Evolutionary conservation across 2,113 vertebrate species (phyloP), one percentile per base, ranked within the genome.

Genomic region (Columba livia): DNA sequence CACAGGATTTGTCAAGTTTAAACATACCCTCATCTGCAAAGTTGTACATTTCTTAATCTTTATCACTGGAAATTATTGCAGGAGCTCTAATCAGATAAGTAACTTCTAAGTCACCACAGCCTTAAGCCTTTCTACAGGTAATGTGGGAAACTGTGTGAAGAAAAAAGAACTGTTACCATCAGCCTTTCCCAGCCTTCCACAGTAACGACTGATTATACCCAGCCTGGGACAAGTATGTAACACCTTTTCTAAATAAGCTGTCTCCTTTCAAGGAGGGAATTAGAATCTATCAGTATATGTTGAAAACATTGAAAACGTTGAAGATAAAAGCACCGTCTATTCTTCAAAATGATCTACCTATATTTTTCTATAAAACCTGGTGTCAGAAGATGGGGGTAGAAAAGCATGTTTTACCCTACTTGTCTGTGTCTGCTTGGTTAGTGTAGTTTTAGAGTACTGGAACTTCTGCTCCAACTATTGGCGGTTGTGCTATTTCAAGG

Each of bases 241-340:
- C 11, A 61, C 5, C n/a, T 72, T 82, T 74, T 38, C 36, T 5
- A 60, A 86, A 80, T 34, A 79, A 42, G 15, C 2, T 42, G 11
- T 15, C 53, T 74, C 12, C 12, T 64, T 61, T 62, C 24, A 67
- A 17, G 36, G 58, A 74, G 57, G 8, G 15, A 85, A 10, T 18
- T 67, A 31, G 56, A 74, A 67, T 15, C 6, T 10, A 12, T 12
- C 44, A n/a, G 26, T n/a, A 62, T 20, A 24, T 7, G 4, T 7
- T 62, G 32, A 86, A 88, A 75, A 57, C 6, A 38, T 18, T 16
- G 12, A 62, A 48, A 48, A 83, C 26, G 2, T 7, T 79, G 34
- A 29, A 32, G 11, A 5, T 51, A 38, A 75, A 78, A 75, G 15
- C 8, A 29, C 5, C 85, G 9, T 6, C 24, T 0, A 0, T 25